These are phyloP conservation scores for Patella depressa DNA, from an alignment of 2,888 invertebrate genomes.

Conservation along the genomic window DNA sequence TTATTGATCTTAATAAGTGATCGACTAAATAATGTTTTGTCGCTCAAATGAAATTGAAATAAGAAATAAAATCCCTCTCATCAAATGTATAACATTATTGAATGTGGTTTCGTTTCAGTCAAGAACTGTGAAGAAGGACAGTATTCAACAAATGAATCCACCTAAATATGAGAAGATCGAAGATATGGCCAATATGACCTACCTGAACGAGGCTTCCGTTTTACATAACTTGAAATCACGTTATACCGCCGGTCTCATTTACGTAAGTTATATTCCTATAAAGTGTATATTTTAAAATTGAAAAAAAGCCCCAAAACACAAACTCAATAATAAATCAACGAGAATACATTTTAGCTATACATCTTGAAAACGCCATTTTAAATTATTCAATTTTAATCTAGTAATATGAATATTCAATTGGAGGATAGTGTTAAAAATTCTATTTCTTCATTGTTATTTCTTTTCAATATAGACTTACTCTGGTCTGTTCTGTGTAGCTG, in stretches of 20 bases:
- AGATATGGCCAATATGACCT: conserved; percentile 70
- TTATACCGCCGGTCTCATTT: conserved; percentile 63
- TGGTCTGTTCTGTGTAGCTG: conserved; percentile 99
- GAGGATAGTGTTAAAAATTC: conserved; percentile 59
- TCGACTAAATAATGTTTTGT: not conserved
- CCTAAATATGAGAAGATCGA: conserved; percentile 68
- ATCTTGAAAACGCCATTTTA: too few relatives aligned
- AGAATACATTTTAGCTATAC: too few relatives aligned
- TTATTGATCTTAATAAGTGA: too few relatives aligned
- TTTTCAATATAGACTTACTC: conserved; percentile 89
- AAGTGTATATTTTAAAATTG: too few relatives aligned
- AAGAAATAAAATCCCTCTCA: too few relatives aligned
- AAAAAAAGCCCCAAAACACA: too few relatives aligned
- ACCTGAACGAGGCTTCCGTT: conserved; percentile 69
- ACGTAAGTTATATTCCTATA: conserved; percentile 50
- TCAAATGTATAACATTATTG: not conserved
- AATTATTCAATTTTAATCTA: too few relatives aligned
- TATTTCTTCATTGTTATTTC: conserved; percentile 3
- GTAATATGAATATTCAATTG: too few relatives aligned
- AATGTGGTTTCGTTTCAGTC: conserved; percentile 75
- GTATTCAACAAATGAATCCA: conserved; percentile 68
- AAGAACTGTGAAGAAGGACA: conserved; percentile 79
- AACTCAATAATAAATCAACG: too few relatives aligned
- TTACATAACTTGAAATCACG: conserved; percentile 64
- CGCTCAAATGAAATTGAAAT: not conserved